These are phyloP conservation scores for Acanthosepion lycidas DNA, from an alignment of 2,888 invertebrate genomes.

Conservation along the genomic window DNA sequence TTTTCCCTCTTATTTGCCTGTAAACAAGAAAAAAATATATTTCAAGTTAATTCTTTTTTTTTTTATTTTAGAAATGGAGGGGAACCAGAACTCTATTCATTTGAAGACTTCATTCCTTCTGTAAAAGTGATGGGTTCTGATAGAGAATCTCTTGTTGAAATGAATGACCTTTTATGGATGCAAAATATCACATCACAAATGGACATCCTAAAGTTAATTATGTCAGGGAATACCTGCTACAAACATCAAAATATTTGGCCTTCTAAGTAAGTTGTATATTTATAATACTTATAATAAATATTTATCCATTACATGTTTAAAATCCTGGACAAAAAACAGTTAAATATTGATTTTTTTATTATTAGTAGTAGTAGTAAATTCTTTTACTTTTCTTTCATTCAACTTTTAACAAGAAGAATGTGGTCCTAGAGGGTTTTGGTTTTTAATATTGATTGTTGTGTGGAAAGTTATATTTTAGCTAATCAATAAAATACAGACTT, in stretches of 20 bases:
- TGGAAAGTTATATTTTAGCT: no score
- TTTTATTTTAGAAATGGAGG: not conserved
- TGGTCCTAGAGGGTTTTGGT: no score
- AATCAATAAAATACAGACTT: no score
- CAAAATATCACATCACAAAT: not conserved
- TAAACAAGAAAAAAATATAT: not conserved
- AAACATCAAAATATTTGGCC: not conserved
- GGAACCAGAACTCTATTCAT: not conserved
- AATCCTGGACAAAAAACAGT: no score
- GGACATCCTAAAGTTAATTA: not conserved
- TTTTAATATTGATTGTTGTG: no score
- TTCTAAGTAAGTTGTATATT: not conserved
- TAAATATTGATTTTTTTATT: no score
- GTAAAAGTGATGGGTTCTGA: not conserved
- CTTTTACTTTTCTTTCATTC: no score
- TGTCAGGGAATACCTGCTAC: not conserved
- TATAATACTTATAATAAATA: not conserved
- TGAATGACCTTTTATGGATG: not conserved
- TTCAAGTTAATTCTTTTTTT: not conserved
- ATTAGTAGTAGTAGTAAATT: no score
- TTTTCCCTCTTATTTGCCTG: not conserved
- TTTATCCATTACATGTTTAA: no score
- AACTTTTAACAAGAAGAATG: no score
- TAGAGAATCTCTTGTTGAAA: not conserved
- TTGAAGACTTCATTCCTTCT: not conserved